Conservation (phyloP, 2,888 invertebrate species). For the Cepaea hortensis region DNA sequence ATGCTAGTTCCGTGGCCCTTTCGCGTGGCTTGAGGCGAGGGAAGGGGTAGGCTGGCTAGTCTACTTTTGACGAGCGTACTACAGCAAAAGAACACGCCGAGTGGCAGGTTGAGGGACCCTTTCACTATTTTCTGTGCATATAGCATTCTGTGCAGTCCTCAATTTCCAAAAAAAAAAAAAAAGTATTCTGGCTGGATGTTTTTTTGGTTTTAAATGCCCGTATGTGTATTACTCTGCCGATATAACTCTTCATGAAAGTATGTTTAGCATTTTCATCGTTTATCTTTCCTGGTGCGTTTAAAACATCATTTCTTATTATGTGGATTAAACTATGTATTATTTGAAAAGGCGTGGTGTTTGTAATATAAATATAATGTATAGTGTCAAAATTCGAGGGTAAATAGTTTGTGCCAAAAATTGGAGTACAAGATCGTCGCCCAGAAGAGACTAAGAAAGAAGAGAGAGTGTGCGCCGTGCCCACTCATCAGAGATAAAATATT, state of each 20-base stretch:
- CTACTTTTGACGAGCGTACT: background rate
- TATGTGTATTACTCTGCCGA: too few species aligned
- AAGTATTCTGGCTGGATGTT: background rate
- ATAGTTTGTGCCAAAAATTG: constrained; percentile 18
- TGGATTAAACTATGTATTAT: too few species aligned
- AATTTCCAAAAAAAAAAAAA: background rate
- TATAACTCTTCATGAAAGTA: too few species aligned
- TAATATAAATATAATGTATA: too few species aligned
- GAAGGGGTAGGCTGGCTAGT: background rate
- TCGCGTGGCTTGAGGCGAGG: constrained; percentile 4
- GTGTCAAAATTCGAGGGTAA: background rate
- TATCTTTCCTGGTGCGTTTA: too few species aligned
- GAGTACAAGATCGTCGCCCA: background rate
- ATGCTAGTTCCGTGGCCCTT: constrained; percentile 42
- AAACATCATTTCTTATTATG: too few species aligned
- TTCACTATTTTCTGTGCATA: background rate
- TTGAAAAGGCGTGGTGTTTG: too few species aligned
- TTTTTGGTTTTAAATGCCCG: background rate
- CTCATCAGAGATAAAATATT: constrained; percentile 44
- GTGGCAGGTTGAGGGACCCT: constrained; percentile 17
- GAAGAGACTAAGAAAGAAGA: background rate
- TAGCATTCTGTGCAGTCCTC: background rate
- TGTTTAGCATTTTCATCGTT: too few species aligned
- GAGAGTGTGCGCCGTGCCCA: constrained; percentile 13
- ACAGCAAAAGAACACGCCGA: constrained; percentile 28